Percentiles rank a stretch among this genome's conserved stretches.
Evolutionary conservation across 2,888 invertebrate species (phyloP).

Genomic region (Metopia argyrocephala): DNA sequence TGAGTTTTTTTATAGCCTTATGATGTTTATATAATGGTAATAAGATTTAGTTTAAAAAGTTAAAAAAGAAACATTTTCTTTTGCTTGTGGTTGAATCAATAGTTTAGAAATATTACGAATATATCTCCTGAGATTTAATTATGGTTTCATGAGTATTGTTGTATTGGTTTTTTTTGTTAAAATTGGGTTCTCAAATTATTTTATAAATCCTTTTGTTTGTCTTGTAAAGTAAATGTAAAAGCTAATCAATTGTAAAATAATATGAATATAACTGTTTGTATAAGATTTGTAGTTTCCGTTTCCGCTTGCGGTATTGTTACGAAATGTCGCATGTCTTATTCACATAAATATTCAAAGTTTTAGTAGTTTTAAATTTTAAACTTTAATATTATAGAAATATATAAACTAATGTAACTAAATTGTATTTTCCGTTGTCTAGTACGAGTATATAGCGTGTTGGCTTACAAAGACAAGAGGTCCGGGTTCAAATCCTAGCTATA

Average conservation of each 20-base stretch:
- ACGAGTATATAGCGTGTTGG: no score
- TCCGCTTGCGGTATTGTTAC: constrained; percentile 6
- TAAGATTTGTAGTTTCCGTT: constrained; percentile 8
- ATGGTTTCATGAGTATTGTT: background rate
- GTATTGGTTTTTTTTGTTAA: background rate
- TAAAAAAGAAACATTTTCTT: background rate
- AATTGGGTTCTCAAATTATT: constrained; percentile 38
- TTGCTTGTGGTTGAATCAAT: background rate
- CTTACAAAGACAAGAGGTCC: no score
- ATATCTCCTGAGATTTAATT: constrained; percentile 25
- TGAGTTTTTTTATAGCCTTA: background rate
- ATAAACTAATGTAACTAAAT: no score
- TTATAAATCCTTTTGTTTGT: background rate
- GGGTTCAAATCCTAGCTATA: no score
- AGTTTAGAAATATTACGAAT: background rate
- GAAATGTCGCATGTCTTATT: constrained; percentile 19
- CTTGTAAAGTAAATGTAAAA: background rate
- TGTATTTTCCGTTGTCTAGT: no score
- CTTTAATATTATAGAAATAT: no score
- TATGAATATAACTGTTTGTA: background rate
- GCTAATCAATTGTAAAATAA: constrained; percentile 16
- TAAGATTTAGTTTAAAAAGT: constrained; percentile 25
- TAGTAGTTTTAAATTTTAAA: background rate
- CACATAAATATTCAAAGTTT: background rate
- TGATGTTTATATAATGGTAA: constrained; percentile 24